Evolutionary conservation across 92 coral and sea anemone genomes (phyloP).

Genomic region (Hydrozoanthus gracilis): DNA sequence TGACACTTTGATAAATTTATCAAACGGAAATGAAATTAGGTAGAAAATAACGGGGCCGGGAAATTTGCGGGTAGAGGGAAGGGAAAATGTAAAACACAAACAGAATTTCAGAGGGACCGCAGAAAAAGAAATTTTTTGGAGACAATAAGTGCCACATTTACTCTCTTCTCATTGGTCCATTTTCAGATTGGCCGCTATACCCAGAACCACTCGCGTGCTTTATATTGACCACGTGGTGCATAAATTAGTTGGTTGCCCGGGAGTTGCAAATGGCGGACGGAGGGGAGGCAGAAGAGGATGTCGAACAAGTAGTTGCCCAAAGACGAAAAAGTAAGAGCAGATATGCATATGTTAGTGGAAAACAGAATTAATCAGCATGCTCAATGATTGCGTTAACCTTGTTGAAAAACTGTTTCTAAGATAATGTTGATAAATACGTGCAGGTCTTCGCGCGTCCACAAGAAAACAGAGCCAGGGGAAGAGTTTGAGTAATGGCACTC

Average conservation of each 20-base stretch:
- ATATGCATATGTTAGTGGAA: neutral
- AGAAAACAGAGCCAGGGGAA: slow-evolving; percentile 22
- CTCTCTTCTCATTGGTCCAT: slow-evolving; percentile 35
- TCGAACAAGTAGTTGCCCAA: neutral
- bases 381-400: neutral
- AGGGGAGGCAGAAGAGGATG: neutral
- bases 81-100: slow-evolving; percentile 43
- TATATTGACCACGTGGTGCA: slow-evolving; percentile 37
- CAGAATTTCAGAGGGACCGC: neutral
- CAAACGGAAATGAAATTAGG: slow-evolving; percentile 37
- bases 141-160: slow-evolving; percentile 51
- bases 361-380: neutral
- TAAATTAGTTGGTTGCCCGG: neutral
- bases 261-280: slow-evolving; percentile 38
- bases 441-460: slow-evolving; percentile 36
- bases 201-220: slow-evolving; percentile 22
- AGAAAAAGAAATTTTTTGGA: neutral
- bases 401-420: neutral
- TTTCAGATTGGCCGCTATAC: neutral
- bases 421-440: neutral
- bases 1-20: neutral
- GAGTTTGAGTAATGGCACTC: neutral
- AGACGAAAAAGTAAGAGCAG: slow-evolving; percentile 32
- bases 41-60: slow-evolving; percentile 49
- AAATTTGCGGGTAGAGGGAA: slow-evolving; percentile 42